phyloP scores from a whole-genome alignment of 2,888 invertebrate species.

The Pseudanteris insignis region DNA sequence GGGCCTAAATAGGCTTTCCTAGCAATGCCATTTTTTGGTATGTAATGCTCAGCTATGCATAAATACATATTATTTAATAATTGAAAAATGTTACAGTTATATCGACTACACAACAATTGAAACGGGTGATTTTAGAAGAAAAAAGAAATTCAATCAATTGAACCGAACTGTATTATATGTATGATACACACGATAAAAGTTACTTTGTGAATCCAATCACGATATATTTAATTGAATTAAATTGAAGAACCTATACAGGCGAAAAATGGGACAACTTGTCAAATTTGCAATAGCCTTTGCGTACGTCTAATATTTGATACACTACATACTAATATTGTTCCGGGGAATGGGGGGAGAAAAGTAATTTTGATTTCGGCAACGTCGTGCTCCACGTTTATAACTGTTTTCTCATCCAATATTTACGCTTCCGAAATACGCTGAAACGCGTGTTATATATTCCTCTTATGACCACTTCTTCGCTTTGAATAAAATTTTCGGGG shows the following conservation, averaged over 20 bases:
- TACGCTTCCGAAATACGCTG: conserved; percentile 9
- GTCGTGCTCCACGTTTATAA: conserved; percentile 9
- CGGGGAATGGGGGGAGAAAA: conserved; percentile 18
- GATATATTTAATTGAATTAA: conserved; percentile 3
- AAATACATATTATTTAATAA: no score
- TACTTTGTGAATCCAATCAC: not conserved
- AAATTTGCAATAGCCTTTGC: conserved; percentile 4
- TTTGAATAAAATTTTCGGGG: conserved; percentile 6
- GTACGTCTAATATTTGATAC: conserved; percentile 1
- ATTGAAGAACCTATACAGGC: conserved; percentile 3
- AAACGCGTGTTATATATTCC: conserved; percentile 5
- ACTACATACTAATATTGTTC: conserved; percentile 18
- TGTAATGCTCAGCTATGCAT: no score
- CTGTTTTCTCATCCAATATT: conserved; percentile 24
- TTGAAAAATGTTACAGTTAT: no score
- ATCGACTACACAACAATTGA: no score
- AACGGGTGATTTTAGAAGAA: no score
- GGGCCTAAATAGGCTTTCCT: no score
- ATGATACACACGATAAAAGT: no score
- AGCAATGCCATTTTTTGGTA: no score
- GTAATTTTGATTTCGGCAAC: conserved; percentile 22
- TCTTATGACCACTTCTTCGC: conserved; percentile 9
- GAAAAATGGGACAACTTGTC: conserved; percentile 7
- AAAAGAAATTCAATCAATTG: no score
- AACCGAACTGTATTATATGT: no score